Evolutionary conservation across 2,113 vertebrate species (phyloP).

Genomic region (Hylia prasina): DNA sequence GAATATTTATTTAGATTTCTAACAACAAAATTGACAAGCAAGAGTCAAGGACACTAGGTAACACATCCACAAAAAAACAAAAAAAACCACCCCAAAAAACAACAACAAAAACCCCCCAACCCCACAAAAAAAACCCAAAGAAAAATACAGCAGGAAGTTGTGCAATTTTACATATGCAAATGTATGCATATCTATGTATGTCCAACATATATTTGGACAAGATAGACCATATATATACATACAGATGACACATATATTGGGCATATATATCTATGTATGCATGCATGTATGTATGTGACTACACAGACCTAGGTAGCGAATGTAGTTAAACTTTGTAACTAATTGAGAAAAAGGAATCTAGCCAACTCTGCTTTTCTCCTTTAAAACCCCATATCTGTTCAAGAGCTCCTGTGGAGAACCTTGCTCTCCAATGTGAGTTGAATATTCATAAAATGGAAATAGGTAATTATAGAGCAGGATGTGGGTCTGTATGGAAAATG

Average conservation of each 20-base stretch:
- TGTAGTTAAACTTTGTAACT: not conserved
- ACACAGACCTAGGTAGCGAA: not conserved
- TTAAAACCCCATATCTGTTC: not conserved
- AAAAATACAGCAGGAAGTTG: not conserved
- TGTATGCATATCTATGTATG: not conserved
- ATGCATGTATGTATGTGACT: not conserved
- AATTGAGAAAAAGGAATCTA: not conserved
- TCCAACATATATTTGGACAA: not conserved
- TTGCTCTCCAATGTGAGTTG: not conserved
- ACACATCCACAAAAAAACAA: not conserved
- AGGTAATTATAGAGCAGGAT: not conserved
- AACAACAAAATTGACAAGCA: not conserved
- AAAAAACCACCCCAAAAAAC: no score
- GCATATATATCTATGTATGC: not conserved
- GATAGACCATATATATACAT: not conserved
- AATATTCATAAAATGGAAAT: not conserved
- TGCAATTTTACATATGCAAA: not conserved
- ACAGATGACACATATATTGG: not conserved
- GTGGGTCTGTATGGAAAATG: not conserved
- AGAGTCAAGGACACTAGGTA: not conserved
- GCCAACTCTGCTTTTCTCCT: not conserved
- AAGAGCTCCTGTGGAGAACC: not conserved
- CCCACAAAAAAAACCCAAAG: not conserved
- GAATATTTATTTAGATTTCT: not conserved
- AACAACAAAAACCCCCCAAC: no score